Evolutionary conservation across 2,888 invertebrate genomes (phyloP).

Genomic region (Sepioteuthis lessoniana): DNA sequence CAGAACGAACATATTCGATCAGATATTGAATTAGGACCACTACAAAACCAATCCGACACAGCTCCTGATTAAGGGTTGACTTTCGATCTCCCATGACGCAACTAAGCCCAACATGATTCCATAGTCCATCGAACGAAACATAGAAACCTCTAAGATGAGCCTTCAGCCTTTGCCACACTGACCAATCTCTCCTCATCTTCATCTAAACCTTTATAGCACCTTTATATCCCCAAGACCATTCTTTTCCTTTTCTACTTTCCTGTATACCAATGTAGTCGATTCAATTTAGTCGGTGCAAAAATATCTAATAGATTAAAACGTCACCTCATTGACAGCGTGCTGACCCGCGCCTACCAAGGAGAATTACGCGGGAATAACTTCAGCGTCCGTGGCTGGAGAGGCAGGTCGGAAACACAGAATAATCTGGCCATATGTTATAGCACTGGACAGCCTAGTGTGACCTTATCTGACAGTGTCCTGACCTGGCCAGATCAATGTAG

Average conservation of each 20-base stretch:
- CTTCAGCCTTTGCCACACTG: background rate
- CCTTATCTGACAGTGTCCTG: slow-evolving; percentile 33
- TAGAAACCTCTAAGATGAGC: background rate
- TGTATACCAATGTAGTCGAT: slow-evolving; percentile 21
- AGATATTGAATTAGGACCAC: background rate
- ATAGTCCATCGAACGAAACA: background rate
- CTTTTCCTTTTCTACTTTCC: background rate
- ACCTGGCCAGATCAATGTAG: slow-evolving; percentile 33
- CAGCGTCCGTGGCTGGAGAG: background rate
- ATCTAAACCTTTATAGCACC: background rate
- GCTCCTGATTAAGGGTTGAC: background rate
- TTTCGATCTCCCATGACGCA: background rate
- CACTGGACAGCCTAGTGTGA: slow-evolving; percentile 23
- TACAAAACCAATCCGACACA: background rate
- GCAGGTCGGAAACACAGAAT: slow-evolving; percentile 33
- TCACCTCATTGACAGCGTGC: slow-evolving; percentile 33
- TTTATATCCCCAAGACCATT: background rate
- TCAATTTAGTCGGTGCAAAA: slow-evolving; percentile 12
- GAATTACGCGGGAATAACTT: slow-evolving; percentile 33
- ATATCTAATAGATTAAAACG: slow-evolving; percentile 33
- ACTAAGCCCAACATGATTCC: background rate
- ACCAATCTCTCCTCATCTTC: background rate
- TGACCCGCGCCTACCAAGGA: slow-evolving; percentile 33
- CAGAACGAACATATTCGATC: background rate
- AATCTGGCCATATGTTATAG: slow-evolving; percentile 33